These are phyloP conservation scores for Craseonycteris thonglongyai DNA, from an alignment of 2,113 vertebrate species.

Conservation along the genomic window DNA sequence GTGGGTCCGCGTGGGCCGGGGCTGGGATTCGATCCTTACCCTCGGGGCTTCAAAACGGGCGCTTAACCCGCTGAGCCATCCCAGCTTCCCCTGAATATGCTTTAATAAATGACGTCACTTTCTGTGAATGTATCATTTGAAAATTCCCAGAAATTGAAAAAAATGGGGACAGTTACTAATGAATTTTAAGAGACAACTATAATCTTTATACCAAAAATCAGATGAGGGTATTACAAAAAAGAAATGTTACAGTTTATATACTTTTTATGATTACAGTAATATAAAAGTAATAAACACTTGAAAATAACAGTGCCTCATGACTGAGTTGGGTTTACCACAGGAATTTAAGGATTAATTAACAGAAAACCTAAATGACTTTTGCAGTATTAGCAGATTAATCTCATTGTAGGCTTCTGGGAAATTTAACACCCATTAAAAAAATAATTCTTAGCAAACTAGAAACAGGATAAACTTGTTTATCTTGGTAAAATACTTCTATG, in stretches of 20 bases:
- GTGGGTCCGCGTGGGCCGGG: too few species aligned
- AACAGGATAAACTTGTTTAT: neutral
- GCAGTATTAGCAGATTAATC: neutral
- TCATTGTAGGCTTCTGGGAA: neutral
- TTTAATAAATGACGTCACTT: neutral
- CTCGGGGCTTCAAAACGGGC: too few species aligned
- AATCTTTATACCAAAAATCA: neutral
- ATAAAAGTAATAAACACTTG: neutral
- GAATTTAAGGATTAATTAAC: neutral
- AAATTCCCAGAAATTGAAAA: neutral
- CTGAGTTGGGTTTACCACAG: neutral
- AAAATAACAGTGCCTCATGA: neutral
- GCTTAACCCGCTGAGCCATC: too few species aligned
- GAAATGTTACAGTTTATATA: neutral
- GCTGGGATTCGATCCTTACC: too few species aligned
- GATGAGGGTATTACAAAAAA: neutral
- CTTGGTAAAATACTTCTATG: neutral
- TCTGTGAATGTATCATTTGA: neutral
- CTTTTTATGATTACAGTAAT: neutral
- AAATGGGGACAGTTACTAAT: neutral
- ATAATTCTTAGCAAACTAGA: neutral
- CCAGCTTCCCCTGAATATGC: too few species aligned
- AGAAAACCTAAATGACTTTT: conserved; percentile 22
- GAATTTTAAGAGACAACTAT: neutral
- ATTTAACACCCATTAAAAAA: neutral